These are phyloP conservation scores for Epinotia brunnichana DNA, from an alignment of 2,888 invertebrate genomes.

Conservation along the genomic window DNA sequence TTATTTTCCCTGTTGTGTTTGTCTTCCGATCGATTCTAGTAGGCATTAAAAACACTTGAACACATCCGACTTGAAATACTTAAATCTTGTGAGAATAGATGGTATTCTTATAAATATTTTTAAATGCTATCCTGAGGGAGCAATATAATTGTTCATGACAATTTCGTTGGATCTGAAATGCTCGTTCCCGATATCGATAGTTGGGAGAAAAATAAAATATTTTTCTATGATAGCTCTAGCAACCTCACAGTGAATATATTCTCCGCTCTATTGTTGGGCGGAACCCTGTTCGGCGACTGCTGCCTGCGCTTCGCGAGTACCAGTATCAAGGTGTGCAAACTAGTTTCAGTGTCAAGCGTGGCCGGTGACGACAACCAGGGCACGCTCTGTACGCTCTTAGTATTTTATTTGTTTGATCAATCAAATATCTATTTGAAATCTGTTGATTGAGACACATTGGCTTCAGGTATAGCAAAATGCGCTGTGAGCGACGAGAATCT, in stretches of 20 bases:
- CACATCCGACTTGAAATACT: too few relatives aligned
- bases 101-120: too few relatives aligned
- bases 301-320: conserved; percentile 49
- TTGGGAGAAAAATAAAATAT: background rate
- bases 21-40: too few relatives aligned
- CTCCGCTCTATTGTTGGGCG: conserved; percentile 8
- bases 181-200: background rate
- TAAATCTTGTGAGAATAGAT: too few relatives aligned
- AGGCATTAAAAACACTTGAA: too few relatives aligned
- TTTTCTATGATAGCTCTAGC: background rate
- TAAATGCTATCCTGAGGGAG: too few relatives aligned
- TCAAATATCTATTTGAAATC: background rate
- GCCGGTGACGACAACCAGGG: conserved; percentile 58
- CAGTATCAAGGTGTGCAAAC: conserved; percentile 58
- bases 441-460: background rate
- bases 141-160: too few relatives aligned
- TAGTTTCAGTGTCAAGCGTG: conserved; percentile 53
- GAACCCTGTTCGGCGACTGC: conserved; percentile 17
- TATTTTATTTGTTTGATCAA: conserved; percentile 30
- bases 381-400: conserved; percentile 24
- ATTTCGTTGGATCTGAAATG: background rate
- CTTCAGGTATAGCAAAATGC: background rate
- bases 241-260: conserved; percentile 1
- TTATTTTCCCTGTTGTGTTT: too few relatives aligned
- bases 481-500: background rate